Percentiles rank a stretch among this genome's conserved stretches.
Evolutionary conservation across 2,888 invertebrate genomes (phyloP).

Genomic region (Hoplodrina ambigua): DNA sequence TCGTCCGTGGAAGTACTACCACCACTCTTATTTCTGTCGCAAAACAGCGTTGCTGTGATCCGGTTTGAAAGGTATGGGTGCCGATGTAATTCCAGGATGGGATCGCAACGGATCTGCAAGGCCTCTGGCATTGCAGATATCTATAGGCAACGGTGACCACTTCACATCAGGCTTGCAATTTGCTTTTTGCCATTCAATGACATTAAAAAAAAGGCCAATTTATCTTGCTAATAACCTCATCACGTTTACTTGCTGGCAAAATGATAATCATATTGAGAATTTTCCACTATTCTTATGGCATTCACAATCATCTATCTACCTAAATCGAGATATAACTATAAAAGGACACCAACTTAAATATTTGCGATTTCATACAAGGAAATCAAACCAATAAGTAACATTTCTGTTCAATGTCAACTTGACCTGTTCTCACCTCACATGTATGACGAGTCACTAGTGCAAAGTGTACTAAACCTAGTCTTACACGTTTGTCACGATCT

Average conservation of each 20-base stretch:
- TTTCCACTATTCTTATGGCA: no score
- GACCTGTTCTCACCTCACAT: constrained; percentile 24
- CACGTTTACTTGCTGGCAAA: not conserved
- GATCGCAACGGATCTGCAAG: no score
- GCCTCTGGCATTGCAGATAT: no score
- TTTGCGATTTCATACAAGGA: constrained; percentile 9
- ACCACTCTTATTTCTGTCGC: no score
- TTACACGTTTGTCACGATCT: constrained; percentile 39
- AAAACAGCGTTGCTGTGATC: no score
- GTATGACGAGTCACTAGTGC: not conserved
- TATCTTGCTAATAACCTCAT: not conserved
- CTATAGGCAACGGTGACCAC: no score
- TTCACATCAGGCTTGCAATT: no score
- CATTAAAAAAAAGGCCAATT: not conserved
- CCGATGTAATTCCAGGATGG: no score
- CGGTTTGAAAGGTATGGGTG: no score
- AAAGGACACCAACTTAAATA: constrained; percentile 8
- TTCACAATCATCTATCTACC: no score
- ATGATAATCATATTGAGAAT: not conserved
- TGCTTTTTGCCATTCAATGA: no score
- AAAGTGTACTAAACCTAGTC: constrained; percentile 20
- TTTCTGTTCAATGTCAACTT: constrained; percentile 17
- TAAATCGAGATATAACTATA: not conserved
- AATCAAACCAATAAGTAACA: not conserved
- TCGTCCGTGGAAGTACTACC: no score